Base-by-base conservation (phyloP, 2,888 invertebrate genomes). In the Pantelozetes paolii region DNA sequence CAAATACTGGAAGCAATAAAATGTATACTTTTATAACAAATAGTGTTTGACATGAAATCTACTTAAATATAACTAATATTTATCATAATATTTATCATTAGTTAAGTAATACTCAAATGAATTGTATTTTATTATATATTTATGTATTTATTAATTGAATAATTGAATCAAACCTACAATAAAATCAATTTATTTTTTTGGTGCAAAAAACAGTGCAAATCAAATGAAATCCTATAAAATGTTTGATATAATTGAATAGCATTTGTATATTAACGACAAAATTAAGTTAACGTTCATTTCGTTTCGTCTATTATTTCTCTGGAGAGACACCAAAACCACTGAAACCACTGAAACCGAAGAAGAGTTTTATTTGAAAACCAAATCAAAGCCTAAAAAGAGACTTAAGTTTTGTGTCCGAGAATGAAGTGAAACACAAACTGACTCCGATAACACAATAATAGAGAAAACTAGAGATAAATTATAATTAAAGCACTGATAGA, bases 401-500 rank as follows among this genome's bases (percentile, higher is more conserved):
- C 13, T 45, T 45, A n/a, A n/a, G n/a, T 45, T 54, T 2, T 54
- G 20, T 54, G 23, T 23, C 9, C n/a, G 23, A 54, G 26, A 54
- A 20, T 20, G 26, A 23, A 54, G 54, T 23, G 23, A 54, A 54
- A 54, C 23, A 54, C 23, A 54, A 26, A 54, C 9, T 9, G n/a
- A n/a, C n/a, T 45, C 45, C 15, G 45, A 54, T 54, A 54, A 54
- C 54, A 54, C 23, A 54, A 54, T 54, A 54, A 54, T 54, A 54
- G 54, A 54, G 23, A 54, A 54, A 54, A 20, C 23, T 3, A 50
- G 54, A 54, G 54, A 54, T 54, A 54, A 54, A 54, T 54, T 54
- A 23, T 54, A 54, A 54, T 54, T 54, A 54, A 54, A 54, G 54
- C 54, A 20, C 54, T 54, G 54, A 54, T 54, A 54, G 20, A n/a